Evolutionary conservation across 1,140 invertebrate genomes (phyloP).

Genomic region (Mamestra configurata): DNA sequence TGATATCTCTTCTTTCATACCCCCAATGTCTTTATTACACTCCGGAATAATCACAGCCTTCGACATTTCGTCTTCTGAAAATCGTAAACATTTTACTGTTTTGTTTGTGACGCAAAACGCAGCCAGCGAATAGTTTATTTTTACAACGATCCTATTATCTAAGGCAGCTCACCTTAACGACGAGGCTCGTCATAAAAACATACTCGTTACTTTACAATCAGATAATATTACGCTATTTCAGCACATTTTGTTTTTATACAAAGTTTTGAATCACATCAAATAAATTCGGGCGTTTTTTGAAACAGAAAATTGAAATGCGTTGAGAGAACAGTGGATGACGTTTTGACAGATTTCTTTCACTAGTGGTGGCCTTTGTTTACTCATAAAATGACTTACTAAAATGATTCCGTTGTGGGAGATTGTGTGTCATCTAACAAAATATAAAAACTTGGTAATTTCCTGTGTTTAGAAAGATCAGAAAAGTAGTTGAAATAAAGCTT

Average conservation of each 20-base stretch:
- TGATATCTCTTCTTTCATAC: slow-evolving; percentile 78
- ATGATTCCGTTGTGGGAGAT: no score
- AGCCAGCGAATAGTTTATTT: slow-evolving; percentile 71
- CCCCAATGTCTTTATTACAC: slow-evolving; percentile 77
- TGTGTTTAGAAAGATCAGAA: no score
- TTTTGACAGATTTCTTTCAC: slow-evolving; percentile 61
- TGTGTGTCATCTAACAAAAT: no score
- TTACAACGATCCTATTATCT: slow-evolving; percentile 57
- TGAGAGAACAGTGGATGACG: slow-evolving; percentile 75
- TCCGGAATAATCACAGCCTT: slow-evolving; percentile 82
- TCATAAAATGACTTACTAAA: not conserved
- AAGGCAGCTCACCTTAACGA: slow-evolving; percentile 63
- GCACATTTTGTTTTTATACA: slow-evolving; percentile 59
- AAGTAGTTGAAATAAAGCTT: no score
- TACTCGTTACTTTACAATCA: slow-evolving; percentile 59
- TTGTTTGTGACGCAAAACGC: slow-evolving; percentile 83
- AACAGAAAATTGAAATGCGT: slow-evolving; percentile 75
- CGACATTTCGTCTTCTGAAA: slow-evolving; percentile 83
- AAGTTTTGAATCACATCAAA: slow-evolving; percentile 60
- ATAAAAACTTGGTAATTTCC: no score
- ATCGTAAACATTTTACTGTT: slow-evolving; percentile 81
- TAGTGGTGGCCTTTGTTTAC: slow-evolving; percentile 1
- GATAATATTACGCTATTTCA: slow-evolving; percentile 59
- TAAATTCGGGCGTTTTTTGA: slow-evolving; percentile 68
- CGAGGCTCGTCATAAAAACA: slow-evolving; percentile 78